A percentile compares a stretch with the other conserved stretches of the same genome.
Conservation (phyloP, 2,888 invertebrate genomes). For the Schizotus pectinicornis region DNA sequence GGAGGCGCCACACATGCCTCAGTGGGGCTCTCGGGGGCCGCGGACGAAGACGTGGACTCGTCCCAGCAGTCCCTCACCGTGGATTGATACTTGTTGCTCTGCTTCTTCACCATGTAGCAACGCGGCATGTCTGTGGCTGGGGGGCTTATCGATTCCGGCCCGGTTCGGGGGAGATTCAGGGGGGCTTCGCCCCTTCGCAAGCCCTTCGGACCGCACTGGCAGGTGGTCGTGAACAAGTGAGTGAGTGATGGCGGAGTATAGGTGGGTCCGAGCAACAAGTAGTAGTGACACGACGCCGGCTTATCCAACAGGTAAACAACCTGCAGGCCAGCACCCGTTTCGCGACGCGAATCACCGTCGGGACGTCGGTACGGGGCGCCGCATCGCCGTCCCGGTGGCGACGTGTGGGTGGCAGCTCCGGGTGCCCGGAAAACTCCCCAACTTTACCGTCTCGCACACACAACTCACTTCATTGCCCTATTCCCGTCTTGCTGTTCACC, state of each 20-base stretch:
- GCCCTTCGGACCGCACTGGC: conserved; percentile 38
- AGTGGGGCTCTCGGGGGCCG: conserved; percentile 63
- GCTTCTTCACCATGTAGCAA: conserved; percentile 78
- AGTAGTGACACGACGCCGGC: conserved; percentile 48
- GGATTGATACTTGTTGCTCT: conserved; percentile 61
- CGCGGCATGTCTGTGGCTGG: conserved; percentile 66
- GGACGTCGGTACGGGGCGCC: conserved; percentile 21
- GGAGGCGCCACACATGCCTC: conserved; percentile 68
- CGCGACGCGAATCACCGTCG: conserved; percentile 6
- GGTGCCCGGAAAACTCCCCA: not conserved
- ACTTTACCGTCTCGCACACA: no score
- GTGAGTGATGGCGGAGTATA: conserved; percentile 46
- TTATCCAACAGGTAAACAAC: conserved; percentile 56
- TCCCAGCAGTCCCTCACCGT: conserved; percentile 59
- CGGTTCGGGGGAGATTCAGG: conserved; percentile 1
- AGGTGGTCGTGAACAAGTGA: conserved; percentile 53
- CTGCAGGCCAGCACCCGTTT: conserved; percentile 36
- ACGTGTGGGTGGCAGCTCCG: not conserved
- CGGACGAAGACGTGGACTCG: conserved; percentile 49
- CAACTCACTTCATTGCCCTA: not conserved
- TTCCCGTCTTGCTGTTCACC: not conserved
- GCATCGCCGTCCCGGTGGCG: conserved; percentile 20
- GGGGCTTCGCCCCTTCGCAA: not conserved
- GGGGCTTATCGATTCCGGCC: conserved; percentile 24
- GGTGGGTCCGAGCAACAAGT: conserved; percentile 57